Base-by-base conservation (phyloP, 1,140 invertebrate species). In the Camponotus floridanus region DNA sequence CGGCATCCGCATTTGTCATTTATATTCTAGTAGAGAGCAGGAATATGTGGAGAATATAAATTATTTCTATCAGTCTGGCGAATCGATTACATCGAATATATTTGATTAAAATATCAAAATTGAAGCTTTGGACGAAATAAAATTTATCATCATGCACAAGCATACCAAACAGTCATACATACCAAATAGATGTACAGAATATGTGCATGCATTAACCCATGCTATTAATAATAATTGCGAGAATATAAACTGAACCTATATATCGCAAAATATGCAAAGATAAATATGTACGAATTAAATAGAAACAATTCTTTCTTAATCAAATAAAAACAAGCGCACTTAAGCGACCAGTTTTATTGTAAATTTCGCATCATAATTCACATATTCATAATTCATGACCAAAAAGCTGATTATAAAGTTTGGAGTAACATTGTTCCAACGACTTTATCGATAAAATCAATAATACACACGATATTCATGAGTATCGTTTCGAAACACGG, bases 91-190 rank as follows among this genome's bases (percentile, higher is more conserved):
- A 26, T 13, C 8, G 9, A 7, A 39, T 59, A 62, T 39, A 21
- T 55, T 79, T 55, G 31, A 79, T 76, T 42, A 21, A 18, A 67
- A 21, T 45, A 51, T 36, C 8, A 21, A 33, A 62, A 33, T 4
- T 42, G 64, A 73, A 73, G 61, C 26, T 73, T 73, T 59, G 45
- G 26, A 61, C n/a, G 31, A 18, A 45, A 61, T 83, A 61, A 83
- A 71, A 61, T 45, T 51, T 15, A 65, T 39, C 13, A 55, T 39
- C 67, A 11, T 55, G 39, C n/a, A 33, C 13, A 6, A 9, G 26
- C 36, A 39, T 62, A 61, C 21, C 4, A 61, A 6, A 15, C 15
- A 13, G 8, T 26, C 7, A 62, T 62, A 39, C 33, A 18, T 61
- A 31, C 57, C 31, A 59, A 73, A 45, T n/a, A 7, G 21, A 57